Evolutionary conservation across 2,797 vertebrate species (phyloP), one percentile per base, ranked within the genome.

Genomic region (Sternarchorhynchus goeldii): DNA sequence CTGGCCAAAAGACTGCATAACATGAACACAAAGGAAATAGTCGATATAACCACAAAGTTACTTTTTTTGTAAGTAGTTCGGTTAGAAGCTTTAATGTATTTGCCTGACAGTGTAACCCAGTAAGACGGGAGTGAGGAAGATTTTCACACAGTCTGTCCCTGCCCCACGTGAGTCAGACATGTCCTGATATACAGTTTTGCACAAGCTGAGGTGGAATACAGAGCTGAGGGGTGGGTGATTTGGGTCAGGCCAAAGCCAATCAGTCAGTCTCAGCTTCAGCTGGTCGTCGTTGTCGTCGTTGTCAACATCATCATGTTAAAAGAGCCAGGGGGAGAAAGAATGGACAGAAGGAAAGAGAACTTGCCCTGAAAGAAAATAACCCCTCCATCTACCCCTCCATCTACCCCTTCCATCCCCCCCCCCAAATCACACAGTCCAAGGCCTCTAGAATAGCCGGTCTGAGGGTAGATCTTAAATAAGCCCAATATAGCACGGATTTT

Each of bases 361-460:
- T 45, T 5, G 2, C 75, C 50, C 65, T 63, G 65, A 75, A 77
- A 57, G 63, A 29, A 83, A 84, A 85, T 65, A 65, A 68, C 18
- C 76, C 59, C 62, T 79, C 78, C 82, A 25, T 88, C 88, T 85
- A 86, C 87, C 86, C 84, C 69, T 65, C 85, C 88, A 84, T 82
- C 84, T 70, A 84, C 82, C 66, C 75, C 80, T 75, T 82, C 79
- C 82, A 66, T 70, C 83, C 80, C 75, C 14, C 2, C 5, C 80
- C 82, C 57, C 60, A 64, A 32, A 71, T 55, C 58, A 53, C 34
- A 60, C 60, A 8, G 17, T 31, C 8, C 16, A 67, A 32, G 3
- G 6, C 14, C 16, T 36, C 6, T 8, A 21, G 32, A 57, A 66
- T 7, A 16, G 3, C 14, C 17, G 18, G 21, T 45, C 39, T 50